These are phyloP conservation scores for Campaea margaritaria DNA, from an alignment of 2,888 invertebrate species.

Conservation along the genomic window DNA sequence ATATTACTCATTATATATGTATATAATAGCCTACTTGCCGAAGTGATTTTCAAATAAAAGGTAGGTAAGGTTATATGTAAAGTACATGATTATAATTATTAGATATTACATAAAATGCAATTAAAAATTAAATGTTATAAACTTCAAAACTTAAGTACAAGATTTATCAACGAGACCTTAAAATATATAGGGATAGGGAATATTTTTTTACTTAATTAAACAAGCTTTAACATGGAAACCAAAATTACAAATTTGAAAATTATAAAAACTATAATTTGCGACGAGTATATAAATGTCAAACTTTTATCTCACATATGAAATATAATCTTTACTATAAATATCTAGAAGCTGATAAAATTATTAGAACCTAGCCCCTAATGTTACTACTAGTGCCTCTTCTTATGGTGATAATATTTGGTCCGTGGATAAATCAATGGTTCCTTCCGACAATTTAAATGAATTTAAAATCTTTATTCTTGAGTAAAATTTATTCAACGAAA, in stretches of 20 bases:
- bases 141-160: constrained; percentile 6
- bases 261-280: constrained; percentile 9
- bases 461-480: constrained; percentile 29
- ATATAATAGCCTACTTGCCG: too few relatives aligned
- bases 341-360: constrained; percentile 35
- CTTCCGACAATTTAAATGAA: constrained; percentile 37
- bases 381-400: constrained; percentile 50
- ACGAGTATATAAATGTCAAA: constrained; percentile 1
- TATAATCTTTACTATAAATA: neutral
- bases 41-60: too few relatives aligned
- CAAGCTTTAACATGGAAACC: constrained; percentile 38
- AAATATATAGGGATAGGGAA: constrained; percentile 5
- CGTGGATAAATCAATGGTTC: constrained; percentile 32
- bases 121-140: neutral
- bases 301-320: constrained; percentile 10
- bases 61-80: too few relatives aligned
- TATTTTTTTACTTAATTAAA: constrained; percentile 21
- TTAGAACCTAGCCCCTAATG: constrained; percentile 40
- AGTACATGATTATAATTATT: too few relatives aligned
- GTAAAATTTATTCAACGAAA: constrained; percentile 33
- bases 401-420: constrained; percentile 41
- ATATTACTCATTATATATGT: too few relatives aligned
- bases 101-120: too few relatives aligned
- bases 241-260: constrained; percentile 36
- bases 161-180: constrained; percentile 7